Percentiles rank a stretch among this genome's conserved stretches.
Evolutionary conservation across 1,140 invertebrate species (phyloP).

Genomic region (Nasonia giraulti): DNA sequence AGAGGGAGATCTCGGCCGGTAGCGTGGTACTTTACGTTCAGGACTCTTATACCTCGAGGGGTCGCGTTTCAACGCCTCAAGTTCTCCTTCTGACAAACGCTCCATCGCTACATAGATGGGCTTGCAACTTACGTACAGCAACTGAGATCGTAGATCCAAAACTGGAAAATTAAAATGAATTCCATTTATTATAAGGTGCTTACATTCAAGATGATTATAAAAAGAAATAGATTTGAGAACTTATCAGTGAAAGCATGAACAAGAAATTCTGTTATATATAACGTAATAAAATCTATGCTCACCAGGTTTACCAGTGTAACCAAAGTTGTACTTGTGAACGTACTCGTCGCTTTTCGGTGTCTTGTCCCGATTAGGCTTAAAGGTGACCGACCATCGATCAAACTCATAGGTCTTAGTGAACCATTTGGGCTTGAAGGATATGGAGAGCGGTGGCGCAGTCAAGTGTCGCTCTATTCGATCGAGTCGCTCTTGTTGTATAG

Average conservation of each 20-base stretch:
- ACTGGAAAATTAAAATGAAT: constrained; percentile 50
- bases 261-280: not conserved
- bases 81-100: constrained; percentile 64
- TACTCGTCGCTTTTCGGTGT: constrained; percentile 62
- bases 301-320: constrained; percentile 66
- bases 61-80: constrained; percentile 65
- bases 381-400: constrained; percentile 66
- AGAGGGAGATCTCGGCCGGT: constrained; percentile 52
- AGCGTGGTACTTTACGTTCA: constrained; percentile 53
- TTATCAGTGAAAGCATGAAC: too few relatives aligned
- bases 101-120: constrained; percentile 72
- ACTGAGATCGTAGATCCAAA: constrained; percentile 65
- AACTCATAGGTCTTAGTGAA: constrained; percentile 67
- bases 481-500: constrained; percentile 74
- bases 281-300: constrained; percentile 55
- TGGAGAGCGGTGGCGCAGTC: constrained; percentile 70
- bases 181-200: too few relatives aligned
- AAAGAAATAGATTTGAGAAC: too few relatives aligned
- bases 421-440: constrained; percentile 70
- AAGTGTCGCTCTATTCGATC: constrained; percentile 75
- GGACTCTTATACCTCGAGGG: constrained; percentile 60
- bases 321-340: constrained; percentile 74
- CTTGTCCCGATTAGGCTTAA: constrained; percentile 73
- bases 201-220: too few relatives aligned
- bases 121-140: constrained; percentile 68